Base-by-base conservation (phyloP, 2,113 vertebrate species). In the Anarrhichthys ocellatus region DNA sequence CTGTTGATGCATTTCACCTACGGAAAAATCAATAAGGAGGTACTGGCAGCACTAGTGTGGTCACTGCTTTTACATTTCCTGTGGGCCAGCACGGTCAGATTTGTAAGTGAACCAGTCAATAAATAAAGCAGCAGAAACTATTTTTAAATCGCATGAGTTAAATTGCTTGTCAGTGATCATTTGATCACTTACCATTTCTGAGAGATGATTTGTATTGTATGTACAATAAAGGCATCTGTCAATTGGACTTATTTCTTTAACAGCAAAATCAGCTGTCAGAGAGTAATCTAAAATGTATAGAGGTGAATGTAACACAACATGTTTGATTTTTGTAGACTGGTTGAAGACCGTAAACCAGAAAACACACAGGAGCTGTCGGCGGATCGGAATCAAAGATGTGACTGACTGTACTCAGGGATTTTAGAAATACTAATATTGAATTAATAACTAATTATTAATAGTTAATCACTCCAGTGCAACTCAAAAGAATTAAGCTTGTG, bases 1-100 rank as follows among this genome's bases (percentile, higher is more conserved):
- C 80, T 75, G 83, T 77, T 85, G 86, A 91, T 92, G 81, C 80
- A 80, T 89, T 89, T 86, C 77, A 82, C 82, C 88, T 77, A 82
- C 7, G 67, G 68, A 76, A 64, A 71, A 88, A 94, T 92, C 89
- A 22, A 93, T 92, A 69, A 8, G 56, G 67, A 75, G 77, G 69
- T 83, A 52, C 5, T 2, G 34, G 14, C 15, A 76, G 86, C 68
- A 80, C 66, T 82, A 52, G n/a, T 80, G 85, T 27, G 83, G 87
- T 69, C 81, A 50, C n/a, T 69, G 73, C 80, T 89, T 82, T 72
- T 83, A 80, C 85, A 70, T 46, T 20, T 76, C 54, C 32, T 44
- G 82, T 27, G 17, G 6, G 73, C 22, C 59, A 27, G 76, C 81
- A 32, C 14, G 40, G 63, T 75, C 87, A 83, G 69, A 76, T 79